Conservation (phyloP, 2,888 invertebrate species). For the Leucania comma region DNA sequence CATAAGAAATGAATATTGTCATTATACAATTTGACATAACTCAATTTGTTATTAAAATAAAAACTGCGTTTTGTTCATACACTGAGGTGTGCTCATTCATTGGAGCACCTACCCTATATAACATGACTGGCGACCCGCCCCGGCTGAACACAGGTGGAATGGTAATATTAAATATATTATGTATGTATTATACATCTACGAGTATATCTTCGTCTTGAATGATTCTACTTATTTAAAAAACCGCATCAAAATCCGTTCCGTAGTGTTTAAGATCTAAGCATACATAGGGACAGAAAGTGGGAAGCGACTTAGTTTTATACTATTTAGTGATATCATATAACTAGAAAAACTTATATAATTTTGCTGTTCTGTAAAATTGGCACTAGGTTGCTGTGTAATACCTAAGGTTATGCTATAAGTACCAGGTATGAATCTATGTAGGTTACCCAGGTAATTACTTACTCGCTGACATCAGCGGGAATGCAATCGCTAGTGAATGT, state of each 20-base stretch:
- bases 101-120: not conserved
- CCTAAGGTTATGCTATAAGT: not conserved
- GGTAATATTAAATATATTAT: no score
- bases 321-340: not conserved
- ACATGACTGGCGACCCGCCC: no score
- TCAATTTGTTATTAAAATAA: not conserved
- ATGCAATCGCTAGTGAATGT: slow-evolving; percentile 66
- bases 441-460: slow-evolving; percentile 56
- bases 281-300: no score
- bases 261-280: no score
- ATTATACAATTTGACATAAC: not conserved
- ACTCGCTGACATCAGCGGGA: slow-evolving; percentile 60
- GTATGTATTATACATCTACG: no score
- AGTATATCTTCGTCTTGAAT: no score
- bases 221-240: no score
- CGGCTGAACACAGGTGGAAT: no score
- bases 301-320: no score
- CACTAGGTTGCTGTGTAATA: not conserved
- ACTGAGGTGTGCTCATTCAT: not conserved
- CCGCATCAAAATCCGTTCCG: no score
- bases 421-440: not conserved
- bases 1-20: no score
- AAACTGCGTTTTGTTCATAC: no score
- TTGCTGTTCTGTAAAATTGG: not conserved
- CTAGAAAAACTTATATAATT: not conserved